Percentiles rank a stretch among this genome's conserved stretches.
Conservation (phyloP, 2,888 invertebrate species). For the Mayetiola destructor region DNA sequence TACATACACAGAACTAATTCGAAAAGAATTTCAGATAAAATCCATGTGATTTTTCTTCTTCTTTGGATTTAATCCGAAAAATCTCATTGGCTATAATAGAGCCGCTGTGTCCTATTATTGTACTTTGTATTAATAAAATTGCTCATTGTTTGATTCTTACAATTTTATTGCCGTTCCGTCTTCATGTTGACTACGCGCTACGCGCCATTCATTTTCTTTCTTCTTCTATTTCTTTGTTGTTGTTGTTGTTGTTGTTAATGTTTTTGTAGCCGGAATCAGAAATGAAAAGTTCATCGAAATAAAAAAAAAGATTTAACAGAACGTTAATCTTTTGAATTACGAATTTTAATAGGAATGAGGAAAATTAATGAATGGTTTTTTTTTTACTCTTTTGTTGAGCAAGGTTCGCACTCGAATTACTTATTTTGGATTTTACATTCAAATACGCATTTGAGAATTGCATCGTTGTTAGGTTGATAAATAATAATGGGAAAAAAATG, state of each 20-base stretch:
- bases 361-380: slow-evolving; percentile 1
- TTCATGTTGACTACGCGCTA: too few species aligned
- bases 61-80: slow-evolving; percentile 2
- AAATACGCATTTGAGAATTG: too few species aligned
- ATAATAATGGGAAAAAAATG: not conserved
- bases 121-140: too few species aligned
- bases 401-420: too few species aligned
- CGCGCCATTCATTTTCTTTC: not conserved
- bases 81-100: not conserved
- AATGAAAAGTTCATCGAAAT: not conserved
- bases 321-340: slow-evolving; percentile 8
- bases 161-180: too few species aligned
- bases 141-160: too few species aligned
- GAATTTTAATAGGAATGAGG: slow-evolving; percentile 4
- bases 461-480: not conserved
- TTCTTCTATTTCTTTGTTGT: not conserved
- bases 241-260: not conserved
- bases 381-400: too few species aligned
- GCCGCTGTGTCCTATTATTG: too few species aligned
- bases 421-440: too few species aligned
- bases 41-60: too few species aligned
- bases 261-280: not conserved
- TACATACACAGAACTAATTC: slow-evolving; percentile 4
- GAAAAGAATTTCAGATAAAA: too few species aligned
- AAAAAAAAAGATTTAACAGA: too few species aligned